These are phyloP conservation scores for Eleginops maclovinus DNA, from an alignment of 2,113 vertebrate genomes.

Conservation along the genomic window DNA sequence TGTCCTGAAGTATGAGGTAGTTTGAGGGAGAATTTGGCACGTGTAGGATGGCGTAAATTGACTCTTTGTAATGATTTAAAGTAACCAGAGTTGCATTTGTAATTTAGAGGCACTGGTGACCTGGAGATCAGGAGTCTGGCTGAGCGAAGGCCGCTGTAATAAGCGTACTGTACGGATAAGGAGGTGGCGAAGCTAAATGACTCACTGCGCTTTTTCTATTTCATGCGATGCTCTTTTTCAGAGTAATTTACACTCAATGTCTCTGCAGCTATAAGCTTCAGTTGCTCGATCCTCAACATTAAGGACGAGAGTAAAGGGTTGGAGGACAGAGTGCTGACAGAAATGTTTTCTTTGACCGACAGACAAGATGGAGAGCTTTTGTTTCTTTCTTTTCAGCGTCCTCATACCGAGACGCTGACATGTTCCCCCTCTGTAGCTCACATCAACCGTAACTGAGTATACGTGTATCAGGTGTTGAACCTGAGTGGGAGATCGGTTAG, in stretches of 20 bases:
- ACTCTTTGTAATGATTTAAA: constrained; percentile 14
- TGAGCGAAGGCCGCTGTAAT: constrained; percentile 38
- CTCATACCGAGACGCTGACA: background rate
- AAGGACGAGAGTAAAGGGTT: background rate
- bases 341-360: background rate
- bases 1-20: background rate
- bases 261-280: constrained; percentile 16
- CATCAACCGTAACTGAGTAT: background rate
- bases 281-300: constrained; percentile 6
- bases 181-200: constrained; percentile 32
- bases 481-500: too few relatives aligned
- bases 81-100: constrained; percentile 22
- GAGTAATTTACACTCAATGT: constrained; percentile 49
- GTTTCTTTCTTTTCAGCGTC: too few relatives aligned
- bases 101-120: constrained; percentile 59
- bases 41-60: constrained; percentile 10
- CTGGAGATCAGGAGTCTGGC: constrained; percentile 38
- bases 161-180: constrained; percentile 40
- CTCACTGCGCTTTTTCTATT: constrained; percentile 59
- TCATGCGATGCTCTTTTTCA: constrained; percentile 37
- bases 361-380: background rate
- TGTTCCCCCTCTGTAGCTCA: background rate
- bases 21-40: background rate
- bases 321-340: background rate
- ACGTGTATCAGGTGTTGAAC: background rate